Conservation (phyloP, 2,113 vertebrate genomes). For the Upupa epops region DNA sequence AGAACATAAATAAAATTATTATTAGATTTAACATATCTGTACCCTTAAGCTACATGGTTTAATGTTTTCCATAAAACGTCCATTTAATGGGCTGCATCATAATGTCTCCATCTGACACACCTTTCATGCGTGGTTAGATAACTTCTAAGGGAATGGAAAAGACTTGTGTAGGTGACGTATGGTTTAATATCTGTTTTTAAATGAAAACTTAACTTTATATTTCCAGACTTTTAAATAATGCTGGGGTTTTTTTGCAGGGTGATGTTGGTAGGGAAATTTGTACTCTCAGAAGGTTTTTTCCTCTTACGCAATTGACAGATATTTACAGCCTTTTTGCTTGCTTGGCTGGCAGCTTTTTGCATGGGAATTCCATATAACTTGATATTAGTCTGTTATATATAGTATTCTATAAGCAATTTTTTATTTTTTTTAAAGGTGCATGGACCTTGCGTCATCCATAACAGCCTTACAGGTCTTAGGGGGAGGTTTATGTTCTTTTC, state of each 20-base stretch:
- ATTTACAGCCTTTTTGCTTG: conserved; percentile 45
- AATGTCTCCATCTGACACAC: conserved; percentile 23
- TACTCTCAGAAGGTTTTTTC: conserved; percentile 40
- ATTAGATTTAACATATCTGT: not conserved
- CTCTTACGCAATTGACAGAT: conserved; percentile 49
- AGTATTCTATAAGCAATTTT: not conserved
- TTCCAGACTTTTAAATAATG: conserved; percentile 49
- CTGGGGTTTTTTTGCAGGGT: not conserved
- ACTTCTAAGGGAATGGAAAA: conserved; percentile 57
- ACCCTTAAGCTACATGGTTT: not conserved
- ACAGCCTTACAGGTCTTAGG: not conserved
- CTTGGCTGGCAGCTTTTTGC: conserved; percentile 37
- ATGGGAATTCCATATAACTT: conserved; percentile 39
- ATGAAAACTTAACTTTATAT: conserved; percentile 62
- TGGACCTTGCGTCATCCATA: not conserved
- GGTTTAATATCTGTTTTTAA: conserved; percentile 59
- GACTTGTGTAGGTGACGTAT: conserved; percentile 24
- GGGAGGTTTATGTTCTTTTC: not conserved
- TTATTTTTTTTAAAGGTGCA: not conserved
- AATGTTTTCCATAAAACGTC: conserved; percentile 22
- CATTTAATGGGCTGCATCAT: not conserved
- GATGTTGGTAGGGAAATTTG: conserved; percentile 24
- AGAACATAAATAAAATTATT: not conserved
- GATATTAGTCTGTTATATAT: conserved; percentile 20
- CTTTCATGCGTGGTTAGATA: not conserved